Percentiles rank a stretch among this genome's conserved stretches.
Conservation (phyloP, 2,113 vertebrate genomes). For the Talpa occidentalis region DNA sequence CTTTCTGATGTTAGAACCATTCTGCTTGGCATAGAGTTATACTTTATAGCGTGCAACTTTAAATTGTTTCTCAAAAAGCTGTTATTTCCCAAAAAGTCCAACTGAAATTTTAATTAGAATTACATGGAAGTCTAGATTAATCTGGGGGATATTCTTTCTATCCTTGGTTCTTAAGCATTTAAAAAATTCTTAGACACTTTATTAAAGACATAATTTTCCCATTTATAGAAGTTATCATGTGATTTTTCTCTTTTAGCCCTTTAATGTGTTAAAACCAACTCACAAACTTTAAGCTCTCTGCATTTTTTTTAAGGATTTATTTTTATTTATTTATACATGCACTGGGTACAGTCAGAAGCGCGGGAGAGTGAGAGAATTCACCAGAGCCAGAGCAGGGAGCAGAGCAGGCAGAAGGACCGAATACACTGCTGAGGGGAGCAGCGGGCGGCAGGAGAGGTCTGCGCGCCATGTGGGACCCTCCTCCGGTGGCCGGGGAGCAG, state of each 20-base stretch:
- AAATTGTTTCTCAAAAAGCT: background rate
- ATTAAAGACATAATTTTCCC: background rate
- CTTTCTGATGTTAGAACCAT: background rate
- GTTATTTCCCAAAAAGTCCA: background rate
- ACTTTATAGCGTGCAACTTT: background rate
- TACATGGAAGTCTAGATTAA: background rate
- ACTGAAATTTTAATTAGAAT: background rate
- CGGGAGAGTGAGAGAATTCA: too few species aligned
- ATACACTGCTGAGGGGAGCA: too few species aligned
- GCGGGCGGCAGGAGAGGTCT: too few species aligned
- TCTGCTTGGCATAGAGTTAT: background rate
- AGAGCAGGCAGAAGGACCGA: too few species aligned
- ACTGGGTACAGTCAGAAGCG: too few species aligned
- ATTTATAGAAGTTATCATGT: background rate
- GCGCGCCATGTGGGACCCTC: too few species aligned
- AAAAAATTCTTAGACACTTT: background rate
- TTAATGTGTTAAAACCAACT: background rate
- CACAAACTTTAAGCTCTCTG: background rate
- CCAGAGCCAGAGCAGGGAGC: too few species aligned
- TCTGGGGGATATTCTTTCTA: background rate
- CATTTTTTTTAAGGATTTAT: too few species aligned
- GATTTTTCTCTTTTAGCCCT: background rate
- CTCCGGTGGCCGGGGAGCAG: too few species aligned
- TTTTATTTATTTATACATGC: too few species aligned
- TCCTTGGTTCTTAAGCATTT: background rate